phyloP scores from a whole-genome alignment of 2,113 vertebrate genomes.

The Takifugu flavidus region DNA sequence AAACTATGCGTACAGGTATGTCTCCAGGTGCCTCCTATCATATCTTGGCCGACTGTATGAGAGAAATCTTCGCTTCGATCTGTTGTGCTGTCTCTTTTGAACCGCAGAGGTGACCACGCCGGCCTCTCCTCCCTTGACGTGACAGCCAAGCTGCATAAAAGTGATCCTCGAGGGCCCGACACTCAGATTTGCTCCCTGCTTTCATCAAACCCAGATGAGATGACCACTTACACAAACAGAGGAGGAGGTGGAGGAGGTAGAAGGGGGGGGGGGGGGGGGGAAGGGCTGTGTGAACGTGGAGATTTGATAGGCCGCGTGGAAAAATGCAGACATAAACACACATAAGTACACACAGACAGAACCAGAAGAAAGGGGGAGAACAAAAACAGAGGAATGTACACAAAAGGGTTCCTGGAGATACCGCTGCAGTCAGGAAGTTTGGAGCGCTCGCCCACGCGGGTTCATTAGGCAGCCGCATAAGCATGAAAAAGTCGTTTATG shows the following conservation, averaged over 20 bases:
- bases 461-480: constrained; percentile 41
- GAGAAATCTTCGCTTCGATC: too few species aligned
- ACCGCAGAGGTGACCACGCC: neutral
- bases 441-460: constrained; percentile 36
- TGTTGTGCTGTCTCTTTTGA: neutral
- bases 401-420: constrained; percentile 42
- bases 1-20: too few species aligned
- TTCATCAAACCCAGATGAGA: constrained; percentile 70
- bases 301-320: constrained; percentile 25
- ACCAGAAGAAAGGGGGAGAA: constrained; percentile 18
- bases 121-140: constrained; percentile 3
- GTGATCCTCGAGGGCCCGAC: constrained; percentile 38
- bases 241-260: neutral
- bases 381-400: constrained; percentile 51
- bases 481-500: constrained; percentile 29
- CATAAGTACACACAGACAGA: constrained; percentile 8
- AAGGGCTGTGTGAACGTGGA: constrained; percentile 4
- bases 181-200: constrained; percentile 31
- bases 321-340: constrained; percentile 55
- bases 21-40: too few species aligned
- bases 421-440: constrained; percentile 31
- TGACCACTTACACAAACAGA: constrained; percentile 39
- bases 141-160: constrained; percentile 58
- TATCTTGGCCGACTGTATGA: too few species aligned
- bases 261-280: neutral